Percentiles rank a stretch among this genome's conserved stretches.
phyloP scores from a whole-genome alignment of 2,888 invertebrate genomes.

The Eremobia ochroleuca region DNA sequence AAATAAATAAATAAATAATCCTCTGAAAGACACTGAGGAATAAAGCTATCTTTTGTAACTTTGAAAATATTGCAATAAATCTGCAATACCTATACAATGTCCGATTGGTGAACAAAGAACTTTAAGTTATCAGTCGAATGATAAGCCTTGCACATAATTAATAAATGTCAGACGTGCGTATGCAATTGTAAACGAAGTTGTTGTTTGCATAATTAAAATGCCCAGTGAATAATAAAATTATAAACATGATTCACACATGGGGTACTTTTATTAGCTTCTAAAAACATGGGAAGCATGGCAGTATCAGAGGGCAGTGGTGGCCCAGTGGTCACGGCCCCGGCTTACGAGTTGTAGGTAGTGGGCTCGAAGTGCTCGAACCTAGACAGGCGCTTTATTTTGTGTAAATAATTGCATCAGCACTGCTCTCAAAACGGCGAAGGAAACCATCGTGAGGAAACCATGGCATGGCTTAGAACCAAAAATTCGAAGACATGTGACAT shows the following conservation, averaged over 20 bases:
- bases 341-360: not conserved
- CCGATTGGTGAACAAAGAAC: constrained; percentile 35
- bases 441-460: no score
- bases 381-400: no score
- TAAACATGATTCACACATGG: not conserved
- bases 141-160: constrained; percentile 25
- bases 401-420: no score
- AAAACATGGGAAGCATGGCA: not conserved
- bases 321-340: not conserved
- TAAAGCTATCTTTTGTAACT: not conserved
- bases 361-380: no score
- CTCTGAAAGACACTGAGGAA: not conserved
- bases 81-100: not conserved
- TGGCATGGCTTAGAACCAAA: no score
- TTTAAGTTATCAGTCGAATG: constrained; percentile 34
- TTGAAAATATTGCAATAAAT: not conserved
- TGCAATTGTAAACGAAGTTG: constrained; percentile 22
- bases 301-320: not conserved
- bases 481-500: no score
- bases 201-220: constrained; percentile 13
- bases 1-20: no score
- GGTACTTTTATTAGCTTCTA: not conserved
- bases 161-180: not conserved
- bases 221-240: constrained; percentile 25
- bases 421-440: no score